These are phyloP conservation scores for Lamellibrachia luymesi DNA, from an alignment of 1,140 invertebrate species.

Conservation along the genomic window DNA sequence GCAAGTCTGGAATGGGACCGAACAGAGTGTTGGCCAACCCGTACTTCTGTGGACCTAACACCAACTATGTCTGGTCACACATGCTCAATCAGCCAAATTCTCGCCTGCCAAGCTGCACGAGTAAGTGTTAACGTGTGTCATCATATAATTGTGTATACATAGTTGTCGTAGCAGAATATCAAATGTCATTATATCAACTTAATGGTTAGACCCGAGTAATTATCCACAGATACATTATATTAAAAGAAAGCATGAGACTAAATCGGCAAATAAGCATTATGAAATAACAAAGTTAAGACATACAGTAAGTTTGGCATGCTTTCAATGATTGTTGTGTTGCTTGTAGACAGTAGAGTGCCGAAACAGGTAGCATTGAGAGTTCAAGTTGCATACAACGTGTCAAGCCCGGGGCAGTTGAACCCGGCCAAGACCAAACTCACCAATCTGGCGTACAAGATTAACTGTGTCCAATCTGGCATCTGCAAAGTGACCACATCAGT, in stretches of 20 bases:
- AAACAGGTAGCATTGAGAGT: background rate
- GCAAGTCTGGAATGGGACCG: background rate
- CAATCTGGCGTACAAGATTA: background rate
- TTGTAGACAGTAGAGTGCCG: background rate
- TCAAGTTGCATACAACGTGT: background rate
- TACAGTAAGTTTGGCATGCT: background rate
- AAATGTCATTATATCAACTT: background rate
- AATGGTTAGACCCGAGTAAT: too few species aligned
- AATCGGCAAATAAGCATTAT: background rate
- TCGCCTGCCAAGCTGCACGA: background rate
- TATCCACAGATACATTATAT: too few species aligned
- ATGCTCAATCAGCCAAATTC: background rate
- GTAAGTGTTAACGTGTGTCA: background rate
- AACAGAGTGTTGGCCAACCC: background rate
- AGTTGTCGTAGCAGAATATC: background rate
- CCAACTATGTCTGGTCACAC: background rate
- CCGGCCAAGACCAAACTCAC: background rate
- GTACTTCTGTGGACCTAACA: background rate
- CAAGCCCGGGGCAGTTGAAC: background rate
- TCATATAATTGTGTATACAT: background rate
- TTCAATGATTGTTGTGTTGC: background rate
- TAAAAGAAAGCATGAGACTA: background rate
- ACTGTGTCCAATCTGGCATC: background rate
- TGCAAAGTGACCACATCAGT: background rate
- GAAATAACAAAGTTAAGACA: background rate